phyloP scores from a whole-genome alignment of 2,888 invertebrate genomes.

The Hyalella azteca region DNA sequence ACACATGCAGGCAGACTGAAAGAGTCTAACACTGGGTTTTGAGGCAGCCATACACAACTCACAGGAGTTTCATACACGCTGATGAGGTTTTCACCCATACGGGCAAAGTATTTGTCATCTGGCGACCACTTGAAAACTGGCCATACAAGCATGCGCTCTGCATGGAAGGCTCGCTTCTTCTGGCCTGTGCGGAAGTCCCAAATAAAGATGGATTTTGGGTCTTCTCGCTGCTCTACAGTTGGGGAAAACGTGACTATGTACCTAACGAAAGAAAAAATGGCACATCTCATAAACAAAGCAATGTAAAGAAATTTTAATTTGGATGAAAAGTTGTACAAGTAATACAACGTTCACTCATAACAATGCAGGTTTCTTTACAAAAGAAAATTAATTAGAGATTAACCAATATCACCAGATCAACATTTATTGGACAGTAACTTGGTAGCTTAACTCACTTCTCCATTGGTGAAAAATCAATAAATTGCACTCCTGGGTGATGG shows the following conservation, averaged over 20 bases:
- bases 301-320: too few species aligned
- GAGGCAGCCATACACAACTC: conserved; percentile 61
- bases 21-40: neutral
- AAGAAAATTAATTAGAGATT: neutral
- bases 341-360: too few species aligned
- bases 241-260: conserved; percentile 95
- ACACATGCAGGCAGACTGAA: too few species aligned
- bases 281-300: too few species aligned
- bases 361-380: too few species aligned
- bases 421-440: neutral
- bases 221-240: conserved; percentile 69
- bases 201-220: conserved; percentile 83
- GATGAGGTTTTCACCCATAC: conserved; percentile 74
- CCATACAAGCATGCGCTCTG: conserved; percentile 77
- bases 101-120: conserved; percentile 93
- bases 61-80: conserved; percentile 95
- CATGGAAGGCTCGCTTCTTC: conserved; percentile 88
- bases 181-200: conserved; percentile 96
- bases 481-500: conserved; percentile 86
- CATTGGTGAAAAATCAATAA: conserved; percentile 96
- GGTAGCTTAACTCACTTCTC: conserved; percentile 72
- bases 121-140: conserved; percentile 97
- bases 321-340: too few species aligned
- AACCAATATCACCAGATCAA: neutral
- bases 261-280: too few species aligned